Evolutionary conservation across 2,797 vertebrate species (phyloP).

Genomic region (Syngnathus rostellatus): DNA sequence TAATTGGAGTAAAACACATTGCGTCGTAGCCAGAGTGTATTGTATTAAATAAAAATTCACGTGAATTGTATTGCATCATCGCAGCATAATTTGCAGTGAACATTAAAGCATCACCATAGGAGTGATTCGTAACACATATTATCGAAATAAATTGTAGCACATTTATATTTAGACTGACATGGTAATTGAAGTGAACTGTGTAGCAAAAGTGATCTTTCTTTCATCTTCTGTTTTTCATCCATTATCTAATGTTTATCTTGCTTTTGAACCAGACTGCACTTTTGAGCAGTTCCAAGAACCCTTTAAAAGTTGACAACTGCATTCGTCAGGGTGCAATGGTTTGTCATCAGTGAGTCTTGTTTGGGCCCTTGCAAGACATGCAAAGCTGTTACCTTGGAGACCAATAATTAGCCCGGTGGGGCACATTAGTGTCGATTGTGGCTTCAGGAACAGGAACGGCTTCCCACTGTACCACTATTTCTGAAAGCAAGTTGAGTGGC

Average conservation of each 20-base stretch:
- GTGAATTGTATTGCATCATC: not conserved
- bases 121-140: not conserved
- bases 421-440: conserved; percentile 2
- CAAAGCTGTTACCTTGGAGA: conserved; percentile 5
- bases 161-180: not conserved
- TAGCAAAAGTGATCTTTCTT: not conserved
- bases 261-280: not conserved
- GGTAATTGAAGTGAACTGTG: not conserved
- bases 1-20: not conserved
- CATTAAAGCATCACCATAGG: not conserved
- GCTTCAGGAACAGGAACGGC: conserved; percentile 1
- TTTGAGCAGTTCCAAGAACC: not conserved
- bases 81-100: not conserved
- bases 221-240: not conserved
- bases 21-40: not conserved
- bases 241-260: not conserved
- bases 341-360: not conserved
- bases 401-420: conserved; percentile 6
- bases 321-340: not conserved
- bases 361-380: conserved; percentile 1
- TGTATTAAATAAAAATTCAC: not conserved
- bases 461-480: conserved; percentile 4
- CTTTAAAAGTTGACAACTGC: not conserved
- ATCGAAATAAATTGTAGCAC: not conserved
- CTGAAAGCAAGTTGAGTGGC: conserved; percentile 23